Percentiles rank a stretch among this genome's conserved stretches.
These are phyloP conservation scores for Hydrolagus affinis DNA, from an alignment of 2,113 vertebrate species.

Conservation along the genomic window DNA sequence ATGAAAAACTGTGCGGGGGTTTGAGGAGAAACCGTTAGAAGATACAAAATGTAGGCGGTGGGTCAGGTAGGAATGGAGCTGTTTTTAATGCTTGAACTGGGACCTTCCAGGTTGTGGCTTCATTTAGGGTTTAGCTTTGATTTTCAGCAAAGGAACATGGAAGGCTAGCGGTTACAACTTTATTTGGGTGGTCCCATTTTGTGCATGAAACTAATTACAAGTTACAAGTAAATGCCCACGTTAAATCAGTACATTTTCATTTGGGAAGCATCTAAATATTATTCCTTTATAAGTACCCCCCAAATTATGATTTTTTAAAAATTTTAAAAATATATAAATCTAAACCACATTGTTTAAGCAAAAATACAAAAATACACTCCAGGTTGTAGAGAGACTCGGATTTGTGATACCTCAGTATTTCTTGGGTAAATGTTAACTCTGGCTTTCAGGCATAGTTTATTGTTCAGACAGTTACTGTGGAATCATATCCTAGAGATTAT, in stretches of 20 bases:
- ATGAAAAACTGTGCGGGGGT: no score
- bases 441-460: neutral
- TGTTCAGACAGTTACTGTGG: no score
- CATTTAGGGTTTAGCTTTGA: neutral
- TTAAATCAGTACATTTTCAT: neutral
- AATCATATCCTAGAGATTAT: no score
- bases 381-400: neutral
- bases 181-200: neutral
- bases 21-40: no score
- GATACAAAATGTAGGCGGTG: no score
- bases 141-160: neutral
- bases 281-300: neutral
- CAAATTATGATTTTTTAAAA: neutral
- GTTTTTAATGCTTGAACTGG: constrained; percentile 4
- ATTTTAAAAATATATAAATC: neutral
- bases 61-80: neutral
- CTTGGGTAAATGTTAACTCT: neutral
- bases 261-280: neutral
- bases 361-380: neutral
- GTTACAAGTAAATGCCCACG: neutral
- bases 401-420: neutral
- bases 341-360: neutral
- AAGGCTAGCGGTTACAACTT: neutral
- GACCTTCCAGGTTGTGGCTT: neutral
- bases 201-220: neutral